These are phyloP conservation scores for Malachius bipustulatus DNA, from an alignment of 2,888 invertebrate species.

Conservation along the genomic window DNA sequence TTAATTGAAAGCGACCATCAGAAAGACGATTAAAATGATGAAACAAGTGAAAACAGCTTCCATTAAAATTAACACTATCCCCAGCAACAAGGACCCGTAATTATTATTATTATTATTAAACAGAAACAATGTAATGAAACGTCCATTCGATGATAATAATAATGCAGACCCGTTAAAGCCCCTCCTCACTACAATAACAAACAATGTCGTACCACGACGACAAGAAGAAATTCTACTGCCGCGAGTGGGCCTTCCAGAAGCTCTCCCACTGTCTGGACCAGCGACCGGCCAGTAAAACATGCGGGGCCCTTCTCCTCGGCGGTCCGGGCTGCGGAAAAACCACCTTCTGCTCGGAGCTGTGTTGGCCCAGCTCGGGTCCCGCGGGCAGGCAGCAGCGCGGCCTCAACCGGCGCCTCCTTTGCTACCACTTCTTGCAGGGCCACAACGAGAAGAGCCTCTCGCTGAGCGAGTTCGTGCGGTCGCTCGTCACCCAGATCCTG, in stretches of 20 bases:
- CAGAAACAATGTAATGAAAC: too few species aligned
- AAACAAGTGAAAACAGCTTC: too few species aligned
- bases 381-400: constrained; percentile 58
- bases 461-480: constrained; percentile 73
- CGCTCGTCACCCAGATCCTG: constrained; percentile 72
- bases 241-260: constrained; percentile 95
- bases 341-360: constrained; percentile 71
- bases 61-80: too few species aligned
- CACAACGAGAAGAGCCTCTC: constrained; percentile 77
- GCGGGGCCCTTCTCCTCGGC: constrained; percentile 75
- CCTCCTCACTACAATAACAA: constrained; percentile 13
- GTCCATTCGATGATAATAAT: too few species aligned
- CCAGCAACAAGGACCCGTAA: too few species aligned
- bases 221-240: constrained; percentile 70
- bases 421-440: constrained; percentile 79
- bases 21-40: too few species aligned
- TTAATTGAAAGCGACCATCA: too few species aligned
- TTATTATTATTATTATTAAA: too few species aligned
- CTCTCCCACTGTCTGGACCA: constrained; percentile 85
- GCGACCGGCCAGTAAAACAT: constrained; percentile 69
- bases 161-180: too few species aligned
- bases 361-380: constrained; percentile 55
- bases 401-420: constrained; percentile 66
- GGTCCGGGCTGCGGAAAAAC: constrained; percentile 94
- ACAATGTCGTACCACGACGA: constrained; percentile 39